Evolutionary conservation across 2,888 invertebrate genomes (phyloP), one percentile per base, ranked within the genome.

Genomic region (Suillia variegata): DNA sequence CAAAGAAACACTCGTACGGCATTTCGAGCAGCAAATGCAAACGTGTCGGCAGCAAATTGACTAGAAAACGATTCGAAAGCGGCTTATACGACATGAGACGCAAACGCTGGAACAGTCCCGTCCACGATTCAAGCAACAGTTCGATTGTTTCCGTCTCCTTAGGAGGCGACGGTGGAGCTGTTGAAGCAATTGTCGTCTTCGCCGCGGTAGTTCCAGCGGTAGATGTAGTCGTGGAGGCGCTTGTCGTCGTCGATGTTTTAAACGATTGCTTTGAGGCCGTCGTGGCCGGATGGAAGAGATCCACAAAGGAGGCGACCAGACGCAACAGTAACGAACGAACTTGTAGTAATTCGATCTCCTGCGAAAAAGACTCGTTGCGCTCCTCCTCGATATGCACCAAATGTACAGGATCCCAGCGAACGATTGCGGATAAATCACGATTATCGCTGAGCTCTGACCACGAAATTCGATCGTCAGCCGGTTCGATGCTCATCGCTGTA

Each of bases 381-480:
- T 80, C 77, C 0, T 70, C 69, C 42, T 69, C 70, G 3, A 69
- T 61, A 56, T 76, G 65, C 1, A 75, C 72, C 56, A 78, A 62
- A 71, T 81, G 79, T 65, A 84, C 84, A 0, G 89, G 88, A 70
- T 92, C 89, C 88, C 88, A 92, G 67, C 85, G 86, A 10, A 88
- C 84, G 72, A 90, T 87, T 6, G 91, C 89, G 62, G 85, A 84
- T 22, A 92, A 83, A 80, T 94, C 93, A 45, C 93, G 86, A 82
- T 94, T 94, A 82, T 94, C 93, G 74, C 83, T 82, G 54, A 89
- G 78, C 51, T 84, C 81, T 58, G 85, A 83, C 86, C 87, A 89
- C 54, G 84, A 82, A 55, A 87, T 86, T 50, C 85, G 84, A 77
- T 87, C 86, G 59, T 86, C 85, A 56, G 84, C 84, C 1, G 87